Percentiles rank a stretch among this genome's conserved stretches.
These are phyloP conservation scores for Endomychus coccineus DNA, from an alignment of 2,888 invertebrate species.

Conservation along the genomic window DNA sequence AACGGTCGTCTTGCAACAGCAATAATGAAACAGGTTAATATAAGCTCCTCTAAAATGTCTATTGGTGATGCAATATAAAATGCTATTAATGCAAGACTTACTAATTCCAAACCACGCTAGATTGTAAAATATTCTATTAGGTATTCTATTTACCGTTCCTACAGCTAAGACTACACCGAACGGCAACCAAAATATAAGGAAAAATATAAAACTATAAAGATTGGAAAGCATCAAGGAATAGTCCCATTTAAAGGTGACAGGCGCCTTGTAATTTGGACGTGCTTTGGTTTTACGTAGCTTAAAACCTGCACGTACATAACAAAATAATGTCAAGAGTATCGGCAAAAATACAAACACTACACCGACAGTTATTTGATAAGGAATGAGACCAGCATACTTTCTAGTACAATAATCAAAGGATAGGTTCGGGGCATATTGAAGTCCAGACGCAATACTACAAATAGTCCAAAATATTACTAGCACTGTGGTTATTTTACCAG, in stretches of 20 bases:
- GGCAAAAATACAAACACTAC: slow-evolving; percentile 55
- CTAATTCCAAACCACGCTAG: slow-evolving; percentile 62
- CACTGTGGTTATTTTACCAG: slow-evolving; percentile 45
- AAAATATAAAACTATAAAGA: slow-evolving; percentile 56
- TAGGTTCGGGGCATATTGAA: slow-evolving; percentile 54
- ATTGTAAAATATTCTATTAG: slow-evolving; percentile 55
- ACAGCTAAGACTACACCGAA: slow-evolving; percentile 55
- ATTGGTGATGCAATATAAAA: slow-evolving; percentile 59
- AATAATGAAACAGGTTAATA: slow-evolving; percentile 67
- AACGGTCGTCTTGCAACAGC: slow-evolving; percentile 70
- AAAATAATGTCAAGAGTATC: slow-evolving; percentile 48
- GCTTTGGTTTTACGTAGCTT: slow-evolving; percentile 42
- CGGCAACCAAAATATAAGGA: slow-evolving; percentile 61
- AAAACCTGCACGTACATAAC: slow-evolving; percentile 48
- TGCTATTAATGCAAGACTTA: slow-evolving; percentile 61
- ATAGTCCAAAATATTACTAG: slow-evolving; percentile 52
- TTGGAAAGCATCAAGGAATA: slow-evolving; percentile 56
- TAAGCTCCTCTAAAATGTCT: slow-evolving; percentile 63
- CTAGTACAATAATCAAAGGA: slow-evolving; percentile 65
- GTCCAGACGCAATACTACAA: slow-evolving; percentile 49
- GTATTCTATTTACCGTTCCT: slow-evolving; percentile 46
- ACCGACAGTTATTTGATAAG: slow-evolving; percentile 52
- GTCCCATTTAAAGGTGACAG: slow-evolving; percentile 56
- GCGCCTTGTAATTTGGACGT: slow-evolving; percentile 55
- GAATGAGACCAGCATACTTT: slow-evolving; percentile 47